Base-by-base conservation (phyloP, 92 coral and sea anemone genomes). In the Anthopleura xanthogrammica region DNA sequence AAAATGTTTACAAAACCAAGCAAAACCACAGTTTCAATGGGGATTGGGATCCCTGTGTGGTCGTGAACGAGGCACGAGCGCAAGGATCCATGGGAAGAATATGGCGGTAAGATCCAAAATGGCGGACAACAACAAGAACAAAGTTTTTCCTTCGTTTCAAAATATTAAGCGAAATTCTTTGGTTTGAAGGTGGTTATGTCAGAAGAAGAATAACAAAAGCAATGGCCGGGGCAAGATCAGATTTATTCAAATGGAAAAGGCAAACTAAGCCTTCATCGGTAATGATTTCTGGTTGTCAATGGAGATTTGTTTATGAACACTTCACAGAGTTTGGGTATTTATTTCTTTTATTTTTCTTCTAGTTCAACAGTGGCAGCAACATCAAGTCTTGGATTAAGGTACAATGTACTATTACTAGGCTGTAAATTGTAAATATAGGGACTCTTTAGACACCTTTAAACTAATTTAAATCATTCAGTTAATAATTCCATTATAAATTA, bases 301-400 rank as follows among this genome's bases (percentile, higher is more conserved):
- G 24, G 41, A 24, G 72, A 17, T 82, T 29, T 52, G 66, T 72
- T 82, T 10, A 46, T 39, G 2, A 48, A 20, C 12, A 13, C 19
- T 41, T 60, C 46, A 39, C 16, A 75, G 16, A 23, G 70, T 13
- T 16, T 52, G 7, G 17, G 10, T 40, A 3, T 3, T 0, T 23
- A 52, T 64, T 46, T 64, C 76, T 29, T 70, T 55, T 23, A 20
- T 72, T 77, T 73, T 42, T 80, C 9, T 86, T 77, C 17, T 60
- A 86, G 90, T 82, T 82, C 54, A 52, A 79, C 66, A 78, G 85
- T 72, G 81, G 96, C 76, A 85, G 94, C 66, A 89, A 88, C 57
- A 98, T 97, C 2, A 93, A 94, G 84, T 90, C 92, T 76, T 97
- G 99, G 98, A 95, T 97, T 9, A 97, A 97, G 98, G 99, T 97